Percentiles rank a stretch among this genome's conserved stretches.
Conservation (phyloP, 2,113 vertebrate species). For the Rhinogobius similis region DNA sequence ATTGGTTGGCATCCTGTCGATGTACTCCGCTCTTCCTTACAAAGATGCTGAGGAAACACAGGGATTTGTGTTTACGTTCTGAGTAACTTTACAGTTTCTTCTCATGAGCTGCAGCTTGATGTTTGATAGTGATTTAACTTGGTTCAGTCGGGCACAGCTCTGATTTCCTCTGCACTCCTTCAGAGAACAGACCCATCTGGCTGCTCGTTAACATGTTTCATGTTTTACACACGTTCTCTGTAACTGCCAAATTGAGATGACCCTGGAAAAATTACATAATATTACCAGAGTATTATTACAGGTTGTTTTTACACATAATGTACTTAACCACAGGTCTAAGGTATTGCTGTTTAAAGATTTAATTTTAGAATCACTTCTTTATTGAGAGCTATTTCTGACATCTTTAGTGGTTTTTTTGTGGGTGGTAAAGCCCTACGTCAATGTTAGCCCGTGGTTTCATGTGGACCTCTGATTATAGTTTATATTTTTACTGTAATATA, state of each 20-base stretch:
- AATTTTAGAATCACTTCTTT: neutral
- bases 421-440: neutral
- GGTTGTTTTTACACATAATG: neutral
- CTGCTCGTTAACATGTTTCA: conserved; percentile 39
- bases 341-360: neutral
- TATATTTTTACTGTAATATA: neutral
- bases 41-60: neutral
- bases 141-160: too few species aligned
- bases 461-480: conserved; percentile 9
- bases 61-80: conserved; percentile 46
- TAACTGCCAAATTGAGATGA: neutral
- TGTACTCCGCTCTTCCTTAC: neutral
- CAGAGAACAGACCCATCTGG: conserved; percentile 56
- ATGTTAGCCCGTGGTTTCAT: neutral
- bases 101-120: too few species aligned
- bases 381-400: neutral
- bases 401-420: neutral
- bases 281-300: neutral
- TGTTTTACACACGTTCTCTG: conserved; percentile 34
- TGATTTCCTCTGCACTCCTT: neutral
- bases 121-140: too few species aligned
- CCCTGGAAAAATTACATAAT: too few species aligned
- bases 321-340: neutral
- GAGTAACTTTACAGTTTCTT: too few species aligned
- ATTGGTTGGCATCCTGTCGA: neutral